Conservation (phyloP, 2,113 vertebrate genomes). For the Melanostigma gelatinosum region DNA sequence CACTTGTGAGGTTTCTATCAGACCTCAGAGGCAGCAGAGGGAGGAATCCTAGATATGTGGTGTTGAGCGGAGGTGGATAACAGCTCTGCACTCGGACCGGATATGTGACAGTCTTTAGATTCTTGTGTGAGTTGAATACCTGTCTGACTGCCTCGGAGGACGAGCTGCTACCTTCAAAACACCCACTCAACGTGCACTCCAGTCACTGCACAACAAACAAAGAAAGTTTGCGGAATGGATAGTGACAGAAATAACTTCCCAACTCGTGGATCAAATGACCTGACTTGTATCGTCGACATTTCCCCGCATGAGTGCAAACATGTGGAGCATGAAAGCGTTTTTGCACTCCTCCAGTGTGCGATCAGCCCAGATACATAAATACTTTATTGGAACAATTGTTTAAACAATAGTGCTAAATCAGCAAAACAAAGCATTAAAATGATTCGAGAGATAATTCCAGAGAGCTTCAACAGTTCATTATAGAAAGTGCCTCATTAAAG, state of each 20-base stretch:
- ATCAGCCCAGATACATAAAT: not conserved
- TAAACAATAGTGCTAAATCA: slow-evolving; percentile 10
- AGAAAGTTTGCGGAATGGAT: slow-evolving; percentile 3
- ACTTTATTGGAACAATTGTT: not conserved
- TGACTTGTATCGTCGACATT: not conserved
- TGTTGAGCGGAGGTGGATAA: slow-evolving; percentile 28
- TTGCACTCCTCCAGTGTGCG: not conserved
- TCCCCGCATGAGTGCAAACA: not conserved
- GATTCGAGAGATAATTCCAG: slow-evolving; percentile 26
- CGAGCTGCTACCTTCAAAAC: slow-evolving; percentile 41
- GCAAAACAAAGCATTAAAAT: slow-evolving; percentile 12
- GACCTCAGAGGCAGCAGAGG: slow-evolving; percentile 6
- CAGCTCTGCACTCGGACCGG: slow-evolving; percentile 44
- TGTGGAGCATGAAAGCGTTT: not conserved
- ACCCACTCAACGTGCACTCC: slow-evolving; percentile 7
- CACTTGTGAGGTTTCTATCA: not conserved
- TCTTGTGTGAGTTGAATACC: slow-evolving; percentile 42
- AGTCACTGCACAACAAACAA: not conserved
- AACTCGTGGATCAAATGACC: not conserved
- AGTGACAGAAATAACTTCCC: not conserved
- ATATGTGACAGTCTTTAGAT: slow-evolving; percentile 66
- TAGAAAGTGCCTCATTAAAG: slow-evolving; percentile 45
- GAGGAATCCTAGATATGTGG: slow-evolving; percentile 41
- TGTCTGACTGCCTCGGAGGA: slow-evolving; percentile 27
- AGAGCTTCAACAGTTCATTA: slow-evolving; percentile 33